Base-by-base conservation (phyloP, 2,888 invertebrate species). In the Drosophila prostipennis region DNA sequence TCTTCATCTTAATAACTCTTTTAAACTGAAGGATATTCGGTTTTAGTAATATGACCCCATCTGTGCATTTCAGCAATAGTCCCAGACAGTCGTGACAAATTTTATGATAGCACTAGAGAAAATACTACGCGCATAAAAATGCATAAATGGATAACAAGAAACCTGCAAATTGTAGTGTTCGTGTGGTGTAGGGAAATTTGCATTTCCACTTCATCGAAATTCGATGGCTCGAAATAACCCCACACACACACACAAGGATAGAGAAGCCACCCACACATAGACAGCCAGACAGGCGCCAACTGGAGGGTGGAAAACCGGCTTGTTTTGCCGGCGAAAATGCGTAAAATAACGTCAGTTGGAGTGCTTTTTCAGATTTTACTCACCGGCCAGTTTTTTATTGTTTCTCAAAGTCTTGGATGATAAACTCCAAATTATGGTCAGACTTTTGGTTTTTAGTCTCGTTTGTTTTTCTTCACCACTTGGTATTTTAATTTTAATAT, bases 281-380 rank as follows among this genome's bases (percentile, higher is more conserved):
- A 37, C 23, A 36, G 5, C n/a, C 39, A 64, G 53, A 54, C 58
- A 67, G 79, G 79, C 80, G 75, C 79, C 84, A 81, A 79, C 49
- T 43, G 48, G 49, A 32, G 42, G 52, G 56, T 71, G 63, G 55
- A 57, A 71, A 68, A 39, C 68, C 61, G 57, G 58, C 55, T 82
- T 82, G 85, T 82, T 82, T 68, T 82, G 82, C 81, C 81, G 81
- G 81, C 85, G 69, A 84, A 84, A 58, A 64, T 73, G 65, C 69
- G 53, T 48, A 37, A 68, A 67, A 72, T 64, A 72, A 80, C 65
- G 55, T 32, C 64, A 76, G 43, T 67, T 63, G 71, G 67, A 79
- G 77, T 70, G 52, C 63, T 57, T 60, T 52, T 58, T 58, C 71
- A 34, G 26, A 43, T 72, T 69, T 60, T 51, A 77, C 83, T 80